Evolutionary conservation across 2,888 invertebrate genomes (phyloP), one percentile per base, ranked within the genome.

Genomic region (Agonum fuliginosum): DNA sequence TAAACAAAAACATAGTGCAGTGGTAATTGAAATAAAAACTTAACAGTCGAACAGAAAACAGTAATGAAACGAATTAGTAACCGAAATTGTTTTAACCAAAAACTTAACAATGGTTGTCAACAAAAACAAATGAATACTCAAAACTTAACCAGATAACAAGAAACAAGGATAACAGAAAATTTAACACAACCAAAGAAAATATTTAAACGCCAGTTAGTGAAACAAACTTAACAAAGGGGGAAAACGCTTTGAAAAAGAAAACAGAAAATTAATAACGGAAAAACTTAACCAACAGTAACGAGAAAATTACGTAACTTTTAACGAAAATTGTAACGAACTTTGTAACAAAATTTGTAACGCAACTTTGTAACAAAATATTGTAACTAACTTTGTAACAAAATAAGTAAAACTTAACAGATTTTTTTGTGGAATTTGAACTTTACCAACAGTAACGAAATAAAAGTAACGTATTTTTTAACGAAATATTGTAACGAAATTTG

Each of bases 151-250:
- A 41, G 14, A 41, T 14, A 41, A 3, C 14, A 2, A 2, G 41
- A 12, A 41, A 41, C 41, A n/a, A n/a, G 43, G 14, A 8, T 48
- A 54, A 54, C 54, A 17, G 54, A 54, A 54, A 54, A 19, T 54
- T 54, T 54, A 24, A 54, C 22, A 20, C n/a, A 54, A 54, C 24
- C 14, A 17, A 22, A 34, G 34, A 34, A 34, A 5, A 34, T 6
- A 34, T 8, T 54, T 54, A 17, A 54, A 54, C 22, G 24, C 5
- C 14, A 17, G 22, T 20, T 17, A n/a, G 14, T n/a, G 46, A 17
- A 46, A 46, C 46, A 54, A 54, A 54, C 54, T 54, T 62, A 62
- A 62, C 62, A 62, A 62, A 22, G 22, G 3, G n/a, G 4, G 8
- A 34, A 34, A 12, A 48, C 19, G 14, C n/a, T 48, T 37, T 8